Evolutionary conservation across 2,888 invertebrate species (phyloP), one percentile per base, ranked within the genome.

Genomic region (Calameuta pallipes): DNA sequence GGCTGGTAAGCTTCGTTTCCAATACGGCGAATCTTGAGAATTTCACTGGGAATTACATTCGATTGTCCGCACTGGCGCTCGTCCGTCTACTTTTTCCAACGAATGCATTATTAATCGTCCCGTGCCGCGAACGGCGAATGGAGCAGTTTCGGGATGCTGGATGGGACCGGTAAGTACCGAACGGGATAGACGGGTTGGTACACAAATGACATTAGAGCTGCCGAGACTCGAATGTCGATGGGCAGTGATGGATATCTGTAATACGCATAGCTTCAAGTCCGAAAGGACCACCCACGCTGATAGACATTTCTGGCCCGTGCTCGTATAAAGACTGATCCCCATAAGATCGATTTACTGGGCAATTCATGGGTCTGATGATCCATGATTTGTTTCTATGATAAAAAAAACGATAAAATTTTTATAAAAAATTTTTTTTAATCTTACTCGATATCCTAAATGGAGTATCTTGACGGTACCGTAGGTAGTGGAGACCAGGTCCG

Each of bases 171-270:
- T 56, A 56, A 56, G 56, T 56, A 23, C 56, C 23, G 56, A 56
- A 56, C 23, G 56, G 56, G 56, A 56, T 56, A 56, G 23, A 56
- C 23, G 56, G 56, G 56, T 56, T 3, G 56, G 34, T 71, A 34
- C 71, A 71, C 71, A 34, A 71, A 34, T 71, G 71, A 71, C 71
- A 71, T 71, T 56, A 71, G 71, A 71, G 34, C 71, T 71, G 71
- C 34, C 71, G 71, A 34, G 71, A 31, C 71, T 71, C 71, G 71
- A 34, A 34, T 71, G 15, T 71, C 71, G 74, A 41, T 34, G 37
- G 74, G 37, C 74, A 41, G 30, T 74, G 74, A 74, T 74, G 74
- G 74, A 74, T 74, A 41, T 34, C 34, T 34, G 74, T 41, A 74
- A 74, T 74, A 74, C 74, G 74, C 34, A 34, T 34, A 34, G 37